These are phyloP conservation scores for Caenorhabditis angaria DNA, from an alignment of 2,888 invertebrate genomes.

Conservation along the genomic window DNA sequence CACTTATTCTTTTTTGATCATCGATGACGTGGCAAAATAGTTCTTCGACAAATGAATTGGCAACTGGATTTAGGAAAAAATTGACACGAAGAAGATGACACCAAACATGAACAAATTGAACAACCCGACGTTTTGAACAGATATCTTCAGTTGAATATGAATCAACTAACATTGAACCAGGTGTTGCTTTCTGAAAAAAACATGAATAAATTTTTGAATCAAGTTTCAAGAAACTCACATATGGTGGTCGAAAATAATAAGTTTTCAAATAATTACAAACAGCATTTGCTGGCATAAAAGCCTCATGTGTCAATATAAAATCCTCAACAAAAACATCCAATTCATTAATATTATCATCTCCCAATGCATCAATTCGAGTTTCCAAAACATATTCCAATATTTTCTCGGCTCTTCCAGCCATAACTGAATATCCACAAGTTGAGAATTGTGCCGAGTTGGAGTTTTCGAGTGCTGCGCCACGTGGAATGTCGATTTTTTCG, in stretches of 20 bases:
- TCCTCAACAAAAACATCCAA: constrained; percentile 80
- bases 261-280: constrained; percentile 76
- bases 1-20: constrained; percentile 75
- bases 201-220: neutral
- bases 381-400: constrained; percentile 87
- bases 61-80: constrained; percentile 81
- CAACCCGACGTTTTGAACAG: constrained; percentile 78
- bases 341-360: constrained; percentile 32
- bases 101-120: constrained; percentile 84
- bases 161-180: constrained; percentile 8
- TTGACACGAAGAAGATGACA: constrained; percentile 80
- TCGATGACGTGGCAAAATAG: constrained; percentile 80
- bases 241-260: constrained; percentile 60
- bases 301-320: constrained; percentile 84
- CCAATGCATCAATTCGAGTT: constrained; percentile 78
- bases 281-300: constrained; percentile 83
- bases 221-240: constrained; percentile 12
- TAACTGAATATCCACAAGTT: constrained; percentile 79
- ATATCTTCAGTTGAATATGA: constrained; percentile 19
- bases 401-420: constrained; percentile 86
- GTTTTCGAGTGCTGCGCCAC: constrained; percentile 54
- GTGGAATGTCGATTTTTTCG: constrained; percentile 76
- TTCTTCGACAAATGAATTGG: constrained; percentile 82
- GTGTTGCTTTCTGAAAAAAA: neutral
- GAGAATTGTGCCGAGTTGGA: constrained; percentile 13